phyloP scores from a whole-genome alignment of 2,888 invertebrate genomes.

The Nebria salina region DNA sequence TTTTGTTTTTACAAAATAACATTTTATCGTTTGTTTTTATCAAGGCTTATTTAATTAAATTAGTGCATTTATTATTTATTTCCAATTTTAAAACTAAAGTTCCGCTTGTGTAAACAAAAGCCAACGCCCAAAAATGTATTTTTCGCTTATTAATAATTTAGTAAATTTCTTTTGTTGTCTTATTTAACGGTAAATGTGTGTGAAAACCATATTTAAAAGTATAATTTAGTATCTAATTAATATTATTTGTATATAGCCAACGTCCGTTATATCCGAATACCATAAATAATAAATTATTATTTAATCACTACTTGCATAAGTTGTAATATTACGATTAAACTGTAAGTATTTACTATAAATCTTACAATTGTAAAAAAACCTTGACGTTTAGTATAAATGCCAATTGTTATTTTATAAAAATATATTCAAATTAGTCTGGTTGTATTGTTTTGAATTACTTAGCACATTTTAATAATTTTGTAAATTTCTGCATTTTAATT shows the following conservation, averaged over 20 bases:
- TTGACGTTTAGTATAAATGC: neutral
- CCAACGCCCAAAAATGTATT: neutral
- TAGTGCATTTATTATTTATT: no score
- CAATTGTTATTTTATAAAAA: neutral
- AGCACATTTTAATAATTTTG: neutral
- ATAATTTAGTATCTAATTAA: neutral
- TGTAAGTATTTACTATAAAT: neutral
- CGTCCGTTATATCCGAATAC: neutral
- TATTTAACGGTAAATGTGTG: neutral
- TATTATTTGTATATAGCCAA: neutral
- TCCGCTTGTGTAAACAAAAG: neutral
- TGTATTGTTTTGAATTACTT: neutral
- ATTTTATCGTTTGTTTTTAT: no score
- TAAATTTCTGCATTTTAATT: neutral
- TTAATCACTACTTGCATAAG: neutral
- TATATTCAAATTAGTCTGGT: neutral
- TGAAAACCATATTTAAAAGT: neutral
- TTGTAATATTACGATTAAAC: no score
- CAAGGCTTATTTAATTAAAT: no score
- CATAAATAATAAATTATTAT: neutral
- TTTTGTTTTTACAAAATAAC: no score
- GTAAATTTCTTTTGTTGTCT: neutral
- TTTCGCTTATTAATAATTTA: neutral
- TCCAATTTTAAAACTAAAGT: no score
- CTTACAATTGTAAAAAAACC: neutral